Base-by-base conservation (phyloP, 92 coral and sea anemone species). In the Parazoanthus darwini region DNA sequence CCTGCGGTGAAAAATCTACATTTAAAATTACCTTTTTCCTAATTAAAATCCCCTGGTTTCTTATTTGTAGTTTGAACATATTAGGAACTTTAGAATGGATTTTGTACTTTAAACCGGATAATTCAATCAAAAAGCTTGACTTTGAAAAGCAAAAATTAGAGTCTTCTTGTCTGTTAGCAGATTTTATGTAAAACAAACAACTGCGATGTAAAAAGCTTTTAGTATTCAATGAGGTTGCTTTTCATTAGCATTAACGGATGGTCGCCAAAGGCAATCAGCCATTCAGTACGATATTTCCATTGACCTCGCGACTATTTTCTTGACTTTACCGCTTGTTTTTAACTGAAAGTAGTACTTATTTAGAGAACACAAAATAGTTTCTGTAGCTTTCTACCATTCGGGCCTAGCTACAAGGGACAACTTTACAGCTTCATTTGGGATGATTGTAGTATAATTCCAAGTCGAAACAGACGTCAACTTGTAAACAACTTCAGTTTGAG, bases 221-320 rank as follows among this genome's bases (percentile, higher is more conserved):
- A 79, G 82, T 51, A 79, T 79, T 79, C 82, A 79, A 48, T 48
- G 50, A 79, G 66, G 8, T 10, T 51, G 65, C 82, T 48, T 50
- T 39, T 79, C 82, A 79, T 79, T 79, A 79, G 82, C 82, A 79
- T 79, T 79, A 46, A 79, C 82, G 66, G 67, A 8, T 79, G 10
- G 67, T 13, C 42, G 82, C 43, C 50, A 51, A 79, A 79, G 65
- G 33, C 37, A 79, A 29, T 79, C 82, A 79, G 23, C 42, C 67
- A 79, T 50, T 79, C 82, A 26, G 25, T 44, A 16, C n/a, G 13
- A 79, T 33, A 20, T 76, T 75, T 63, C 8, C 54, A 76, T 36
- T 76, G 33, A 37, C 25, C 54, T 76, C 26, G 54, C 23, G 25
- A 39, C 13, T 4, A 16, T 7, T 68, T 72, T 26, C 51, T 76